Base-by-base conservation (phyloP, 2,797 vertebrate species). In the Clarias platycephalus region DNA sequence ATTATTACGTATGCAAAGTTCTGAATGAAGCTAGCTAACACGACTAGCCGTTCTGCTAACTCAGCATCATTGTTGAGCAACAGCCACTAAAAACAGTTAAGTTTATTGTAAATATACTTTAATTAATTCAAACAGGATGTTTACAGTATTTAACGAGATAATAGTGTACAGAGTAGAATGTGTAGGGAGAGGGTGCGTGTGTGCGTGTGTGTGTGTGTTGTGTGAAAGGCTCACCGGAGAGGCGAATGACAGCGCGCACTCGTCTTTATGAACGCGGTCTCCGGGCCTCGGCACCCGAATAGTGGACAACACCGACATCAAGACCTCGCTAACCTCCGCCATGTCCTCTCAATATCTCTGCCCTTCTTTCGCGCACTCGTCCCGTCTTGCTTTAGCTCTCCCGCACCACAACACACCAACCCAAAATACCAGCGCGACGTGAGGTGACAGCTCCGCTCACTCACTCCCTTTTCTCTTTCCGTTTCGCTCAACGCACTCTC, bases 231-330 rank as follows among this genome's bases (percentile, higher is more conserved):
- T 96, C 95, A 99, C 98, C 96, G 98, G 97, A 22, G 96, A 96
- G 89, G 97, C 92, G 94, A 98, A 99, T 90, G 97, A 99, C 92
- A 98, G 97, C 93, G 97, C 98, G 93, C 98, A 99, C 93, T 99
- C 98, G 92, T 99, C 98, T 96, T 99, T 99, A 94, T 99, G 97
- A 92, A 99, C 98, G 83, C 97, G 95, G 94, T 99, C 98, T 87
- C 98, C 98, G 84, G 97, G 95, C 92, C 97, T 96, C 81, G 98
- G 98, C 76, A 99, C 96, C 83, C 98, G 97, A 92, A 99, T 97
- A 88, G 96, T 96, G 91, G 97, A 96, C 93, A 99, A 93, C 86
- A 97, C 97, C 88, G 98, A 98, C 91, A 97, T 96, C 93, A 99
- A 92, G 93, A 97, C 94, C 89, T 99, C 98, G 78, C 97, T 96